Evolutionary conservation across 2,113 vertebrate genomes (phyloP).

Genomic region (Sphyrna mokarran): DNA sequence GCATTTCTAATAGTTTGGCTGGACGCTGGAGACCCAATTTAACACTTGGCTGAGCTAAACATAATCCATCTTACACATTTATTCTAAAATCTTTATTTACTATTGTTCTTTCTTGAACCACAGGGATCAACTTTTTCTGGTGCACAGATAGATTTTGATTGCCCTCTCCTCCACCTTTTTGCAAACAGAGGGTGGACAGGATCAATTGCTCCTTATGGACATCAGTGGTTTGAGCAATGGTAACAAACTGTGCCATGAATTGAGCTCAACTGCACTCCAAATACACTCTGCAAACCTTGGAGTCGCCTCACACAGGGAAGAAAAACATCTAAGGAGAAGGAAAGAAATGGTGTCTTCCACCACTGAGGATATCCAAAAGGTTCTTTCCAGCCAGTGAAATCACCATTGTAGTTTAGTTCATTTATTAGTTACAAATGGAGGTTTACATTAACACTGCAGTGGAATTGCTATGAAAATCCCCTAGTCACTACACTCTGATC

Average conservation of each 20-base stretch:
- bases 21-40: constrained; percentile 24
- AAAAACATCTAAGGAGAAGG: background rate
- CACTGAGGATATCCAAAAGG: background rate
- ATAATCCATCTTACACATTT: constrained; percentile 20
- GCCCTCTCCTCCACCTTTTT: background rate
- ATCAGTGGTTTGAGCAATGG: too few relatives aligned
- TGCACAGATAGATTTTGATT: background rate
- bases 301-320: background rate
- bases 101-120: background rate
- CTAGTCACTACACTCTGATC: too few relatives aligned
- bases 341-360: background rate
- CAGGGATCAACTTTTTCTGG: background rate
- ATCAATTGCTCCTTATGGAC: background rate
- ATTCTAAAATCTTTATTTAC: constrained; percentile 28
- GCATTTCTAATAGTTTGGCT: constrained; percentile 5
- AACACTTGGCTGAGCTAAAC: constrained; percentile 30
- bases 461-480: too few relatives aligned
- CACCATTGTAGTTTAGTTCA: background rate
- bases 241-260: background rate
- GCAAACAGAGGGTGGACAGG: too few relatives aligned
- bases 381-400: background rate
- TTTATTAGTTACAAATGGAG: too few relatives aligned
- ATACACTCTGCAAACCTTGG: background rate
- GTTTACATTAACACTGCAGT: too few relatives aligned
- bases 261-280: background rate